These are phyloP conservation scores for Bembecia ichneumoniformis DNA, from an alignment of 2,888 invertebrate species.

Conservation along the genomic window DNA sequence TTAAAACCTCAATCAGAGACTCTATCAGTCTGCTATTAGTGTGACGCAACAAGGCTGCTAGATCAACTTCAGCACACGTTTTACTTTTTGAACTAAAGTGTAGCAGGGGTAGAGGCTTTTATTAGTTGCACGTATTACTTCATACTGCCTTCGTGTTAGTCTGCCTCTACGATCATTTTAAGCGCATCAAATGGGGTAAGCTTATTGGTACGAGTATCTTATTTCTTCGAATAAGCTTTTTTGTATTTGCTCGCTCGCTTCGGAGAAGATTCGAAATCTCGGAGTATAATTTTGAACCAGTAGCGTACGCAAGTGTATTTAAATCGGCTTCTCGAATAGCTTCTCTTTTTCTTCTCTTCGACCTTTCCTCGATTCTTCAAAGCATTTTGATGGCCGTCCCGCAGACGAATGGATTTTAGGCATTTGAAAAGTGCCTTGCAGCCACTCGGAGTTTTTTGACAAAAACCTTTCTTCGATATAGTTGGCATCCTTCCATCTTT, in stretches of 20 bases:
- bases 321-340: neutral
- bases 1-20: neutral
- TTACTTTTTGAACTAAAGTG: neutral
- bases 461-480: conserved; percentile 2
- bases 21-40: no score
- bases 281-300: neutral
- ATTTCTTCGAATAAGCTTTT: neutral
- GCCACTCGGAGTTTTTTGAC: conserved; percentile 1
- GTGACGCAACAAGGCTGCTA: no score
- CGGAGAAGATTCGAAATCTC: neutral
- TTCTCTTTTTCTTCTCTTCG: neutral
- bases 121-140: neutral
- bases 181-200: neutral
- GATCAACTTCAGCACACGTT: neutral
- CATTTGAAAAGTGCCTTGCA: neutral
- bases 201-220: neutral
- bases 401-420: neutral
- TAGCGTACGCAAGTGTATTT: neutral
- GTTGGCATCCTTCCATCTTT: conserved; percentile 1
- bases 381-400: neutral
- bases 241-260: neutral
- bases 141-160: neutral
- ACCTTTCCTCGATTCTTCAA: neutral
- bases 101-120: neutral
- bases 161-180: neutral